A percentile compares a stretch with the other conserved stretches of the same genome.
phyloP scores from a whole-genome alignment of 2,113 vertebrate genomes.

The Raja brachyura region DNA sequence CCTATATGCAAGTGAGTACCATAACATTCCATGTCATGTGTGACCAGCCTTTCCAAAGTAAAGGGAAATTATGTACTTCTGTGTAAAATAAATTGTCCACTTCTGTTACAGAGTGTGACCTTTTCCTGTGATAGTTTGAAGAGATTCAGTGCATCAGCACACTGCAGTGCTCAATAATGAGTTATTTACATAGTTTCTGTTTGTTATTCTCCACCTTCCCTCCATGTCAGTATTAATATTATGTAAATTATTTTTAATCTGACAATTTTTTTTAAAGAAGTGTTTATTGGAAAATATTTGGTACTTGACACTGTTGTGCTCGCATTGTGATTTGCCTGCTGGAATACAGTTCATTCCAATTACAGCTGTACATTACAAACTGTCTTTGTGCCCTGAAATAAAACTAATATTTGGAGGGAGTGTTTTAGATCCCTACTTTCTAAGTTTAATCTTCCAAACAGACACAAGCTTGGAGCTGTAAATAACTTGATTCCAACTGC shows the following conservation, averaged over 20 bases:
- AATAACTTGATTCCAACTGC: background rate
- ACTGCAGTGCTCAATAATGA: background rate
- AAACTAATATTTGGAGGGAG: background rate
- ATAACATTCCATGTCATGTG: conserved; percentile 98
- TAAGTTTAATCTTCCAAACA: background rate
- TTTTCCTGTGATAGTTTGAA: conserved; percentile 35
- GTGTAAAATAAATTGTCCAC: conserved; percentile 95
- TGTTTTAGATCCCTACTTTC: background rate
- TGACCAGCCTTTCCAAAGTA: conserved; percentile 79
- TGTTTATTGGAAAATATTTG: conserved; percentile 31
- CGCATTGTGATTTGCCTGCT: background rate
- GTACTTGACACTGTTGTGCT: background rate
- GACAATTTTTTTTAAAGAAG: conserved; percentile 8
- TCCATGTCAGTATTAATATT: background rate
- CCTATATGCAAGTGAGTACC: conserved; percentile 96
- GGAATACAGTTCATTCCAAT: background rate
- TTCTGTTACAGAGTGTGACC: conserved; percentile 61
- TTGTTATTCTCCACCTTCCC: background rate
- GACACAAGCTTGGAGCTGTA: background rate
- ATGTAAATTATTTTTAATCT: background rate
- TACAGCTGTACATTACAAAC: background rate
- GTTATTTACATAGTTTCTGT: conserved; percentile 1
- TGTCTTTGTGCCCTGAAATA: conserved; percentile 5
- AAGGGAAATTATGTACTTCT: conserved; percentile 78
- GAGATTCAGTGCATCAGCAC: background rate